Conservation (phyloP, 2,113 vertebrate genomes). For the Rhinoderma darwinii region DNA sequence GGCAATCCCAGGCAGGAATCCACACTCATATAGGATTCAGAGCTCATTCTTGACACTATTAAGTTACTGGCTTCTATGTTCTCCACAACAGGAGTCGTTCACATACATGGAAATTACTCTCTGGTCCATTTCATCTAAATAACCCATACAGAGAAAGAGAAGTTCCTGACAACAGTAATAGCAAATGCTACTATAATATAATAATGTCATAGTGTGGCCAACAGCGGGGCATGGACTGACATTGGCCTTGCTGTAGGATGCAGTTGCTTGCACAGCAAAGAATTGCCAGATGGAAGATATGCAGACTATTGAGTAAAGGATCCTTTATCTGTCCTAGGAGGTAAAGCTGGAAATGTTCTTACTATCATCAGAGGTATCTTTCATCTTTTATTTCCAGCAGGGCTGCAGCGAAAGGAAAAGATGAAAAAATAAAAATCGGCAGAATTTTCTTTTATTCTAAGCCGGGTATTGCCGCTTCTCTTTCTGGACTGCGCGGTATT, state of each 20-base stretch:
- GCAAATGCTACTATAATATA: background rate
- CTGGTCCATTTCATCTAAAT: constrained; percentile 19
- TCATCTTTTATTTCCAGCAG: constrained; percentile 49
- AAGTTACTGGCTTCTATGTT: background rate
- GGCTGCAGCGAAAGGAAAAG: background rate
- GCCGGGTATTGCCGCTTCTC: constrained; percentile 19
- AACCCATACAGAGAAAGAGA: background rate
- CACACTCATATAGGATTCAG: background rate
- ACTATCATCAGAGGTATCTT: constrained; percentile 30
- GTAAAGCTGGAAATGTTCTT: constrained; percentile 14
- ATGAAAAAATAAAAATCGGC: constrained; percentile 29
- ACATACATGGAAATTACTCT: background rate
- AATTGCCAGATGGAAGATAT: constrained; percentile 42
- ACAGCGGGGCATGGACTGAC: background rate
- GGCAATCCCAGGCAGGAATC: background rate
- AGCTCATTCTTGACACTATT: constrained; percentile 8
- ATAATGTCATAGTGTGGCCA: background rate
- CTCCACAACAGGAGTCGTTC: background rate
- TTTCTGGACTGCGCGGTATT: background rate
- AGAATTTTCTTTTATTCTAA: constrained; percentile 30
- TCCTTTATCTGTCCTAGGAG: constrained; percentile 44
- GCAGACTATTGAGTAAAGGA: constrained; percentile 17
- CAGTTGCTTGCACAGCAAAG: constrained; percentile 33
- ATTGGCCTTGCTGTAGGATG: background rate
- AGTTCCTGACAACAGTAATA: background rate